Percentiles rank a stretch among this genome's conserved stretches.
These are phyloP conservation scores for Rhopilema esculentum DNA, from an alignment of 30 jellyfish, hydroid and myxozoan genomes.

Conservation along the genomic window DNA sequence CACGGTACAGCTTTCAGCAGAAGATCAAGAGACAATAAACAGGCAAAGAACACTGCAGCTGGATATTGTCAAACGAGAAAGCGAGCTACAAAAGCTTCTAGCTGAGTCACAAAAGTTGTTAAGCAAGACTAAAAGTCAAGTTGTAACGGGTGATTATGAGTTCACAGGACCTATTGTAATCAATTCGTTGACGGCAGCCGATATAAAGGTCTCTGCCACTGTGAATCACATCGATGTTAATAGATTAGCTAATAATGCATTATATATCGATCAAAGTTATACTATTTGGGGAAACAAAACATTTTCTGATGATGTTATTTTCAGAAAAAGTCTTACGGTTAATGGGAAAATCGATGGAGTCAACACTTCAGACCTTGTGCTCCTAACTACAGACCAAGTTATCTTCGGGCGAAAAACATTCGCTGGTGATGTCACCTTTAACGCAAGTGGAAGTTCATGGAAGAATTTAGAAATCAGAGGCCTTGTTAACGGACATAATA, in stretches of 20 bases:
- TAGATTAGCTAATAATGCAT: conserved; percentile 35
- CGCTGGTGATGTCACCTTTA: conserved; percentile 24
- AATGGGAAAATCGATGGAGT: conserved; percentile 74
- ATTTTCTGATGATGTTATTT: conserved; percentile 2
- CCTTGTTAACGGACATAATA: conserved; percentile 45
- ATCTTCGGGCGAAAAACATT: conserved; percentile 52
- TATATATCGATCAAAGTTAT: conserved; percentile 63
- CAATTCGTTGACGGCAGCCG: conserved; percentile 6
- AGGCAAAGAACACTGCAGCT: conserved; percentile 24
- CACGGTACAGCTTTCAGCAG: conserved; percentile 53
- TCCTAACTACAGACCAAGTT: conserved; percentile 60
- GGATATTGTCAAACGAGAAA: conserved; percentile 22
- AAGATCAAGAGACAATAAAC: conserved; percentile 16
- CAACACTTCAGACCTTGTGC: conserved; percentile 53
- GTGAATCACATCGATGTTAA: conserved; percentile 69
- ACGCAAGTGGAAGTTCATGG: background rate
- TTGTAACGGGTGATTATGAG: conserved; percentile 23
- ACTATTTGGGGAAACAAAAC: conserved; percentile 76
- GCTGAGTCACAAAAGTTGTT: conserved; percentile 17
- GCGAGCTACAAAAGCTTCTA: conserved; percentile 1
- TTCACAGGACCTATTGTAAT: conserved; percentile 27
- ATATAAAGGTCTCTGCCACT: conserved; percentile 48
- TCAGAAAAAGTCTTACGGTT: conserved; percentile 37
- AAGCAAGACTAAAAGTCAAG: conserved; percentile 62
- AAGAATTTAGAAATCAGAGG: conserved; percentile 70